Conservation (phyloP, 30 jellyfish, hydroid and myxozoan species). For the Nemopilema nomurai region DNA sequence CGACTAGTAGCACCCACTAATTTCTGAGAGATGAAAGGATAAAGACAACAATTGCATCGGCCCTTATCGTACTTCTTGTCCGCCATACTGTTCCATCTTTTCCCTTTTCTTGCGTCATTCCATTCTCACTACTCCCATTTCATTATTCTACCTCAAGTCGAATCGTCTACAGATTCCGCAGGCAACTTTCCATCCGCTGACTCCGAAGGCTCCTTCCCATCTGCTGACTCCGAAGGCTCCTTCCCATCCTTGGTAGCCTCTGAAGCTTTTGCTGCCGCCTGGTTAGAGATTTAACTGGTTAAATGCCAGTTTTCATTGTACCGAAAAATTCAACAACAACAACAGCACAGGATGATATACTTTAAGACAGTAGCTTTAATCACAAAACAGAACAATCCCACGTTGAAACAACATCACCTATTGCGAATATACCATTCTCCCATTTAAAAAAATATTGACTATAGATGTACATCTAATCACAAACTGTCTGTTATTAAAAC, state of each 20-base stretch:
- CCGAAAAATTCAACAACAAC: too few relatives aligned
- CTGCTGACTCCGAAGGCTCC: neutral
- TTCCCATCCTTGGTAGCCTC: constrained; percentile 35
- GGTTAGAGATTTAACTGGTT: neutral
- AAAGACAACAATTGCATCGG: neutral
- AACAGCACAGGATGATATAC: too few relatives aligned
- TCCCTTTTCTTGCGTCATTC: neutral
- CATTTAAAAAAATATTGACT: too few relatives aligned
- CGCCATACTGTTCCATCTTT: neutral
- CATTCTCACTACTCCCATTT: neutral
- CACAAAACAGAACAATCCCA: too few relatives aligned
- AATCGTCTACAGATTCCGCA: constrained; percentile 43
- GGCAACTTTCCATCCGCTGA: constrained; percentile 42
- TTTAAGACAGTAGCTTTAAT: too few relatives aligned
- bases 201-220: constrained; percentile 36
- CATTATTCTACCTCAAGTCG: neutral
- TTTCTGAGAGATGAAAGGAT: neutral
- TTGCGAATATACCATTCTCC: too few relatives aligned
- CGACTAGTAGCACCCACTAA: neutral
- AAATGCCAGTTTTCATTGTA: too few relatives aligned
- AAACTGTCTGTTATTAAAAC: too few relatives aligned
- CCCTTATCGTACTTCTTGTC: neutral
- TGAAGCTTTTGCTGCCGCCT: constrained; percentile 76
- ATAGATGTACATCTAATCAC: too few relatives aligned
- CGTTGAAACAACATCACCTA: too few relatives aligned